These are phyloP conservation scores for Eulacestoma nigropectus DNA, from an alignment of 2,113 vertebrate genomes.

Conservation along the genomic window DNA sequence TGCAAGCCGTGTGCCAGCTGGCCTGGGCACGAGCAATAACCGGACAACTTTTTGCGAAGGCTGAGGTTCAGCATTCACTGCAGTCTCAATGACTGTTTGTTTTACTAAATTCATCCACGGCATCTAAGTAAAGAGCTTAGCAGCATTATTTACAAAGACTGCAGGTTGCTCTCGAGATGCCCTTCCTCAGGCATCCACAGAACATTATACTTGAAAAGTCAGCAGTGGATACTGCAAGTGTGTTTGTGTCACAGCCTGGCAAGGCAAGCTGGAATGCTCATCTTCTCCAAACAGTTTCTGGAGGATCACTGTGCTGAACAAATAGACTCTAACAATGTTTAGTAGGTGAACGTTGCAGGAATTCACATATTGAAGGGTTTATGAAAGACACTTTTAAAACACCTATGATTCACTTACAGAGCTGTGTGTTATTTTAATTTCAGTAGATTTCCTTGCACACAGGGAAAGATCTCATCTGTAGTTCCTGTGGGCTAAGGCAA, in stretches of 20 bases:
- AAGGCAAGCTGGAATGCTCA: background rate
- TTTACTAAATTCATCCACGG: background rate
- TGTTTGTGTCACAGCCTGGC: background rate
- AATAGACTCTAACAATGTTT: background rate
- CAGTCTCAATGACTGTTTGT: background rate
- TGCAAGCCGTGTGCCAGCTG: background rate
- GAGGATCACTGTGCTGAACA: background rate
- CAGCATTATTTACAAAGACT: background rate
- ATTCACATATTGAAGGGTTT: background rate
- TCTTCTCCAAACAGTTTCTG: background rate
- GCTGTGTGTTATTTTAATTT: background rate
- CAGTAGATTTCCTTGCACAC: background rate
- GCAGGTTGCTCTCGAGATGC: background rate
- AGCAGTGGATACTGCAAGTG: background rate
- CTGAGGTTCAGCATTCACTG: background rate
- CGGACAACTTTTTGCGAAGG: constrained; percentile 38
- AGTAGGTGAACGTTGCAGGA: background rate
- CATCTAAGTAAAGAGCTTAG: background rate
- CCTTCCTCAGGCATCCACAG: background rate
- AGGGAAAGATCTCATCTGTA: background rate
- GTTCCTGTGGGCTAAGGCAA: background rate
- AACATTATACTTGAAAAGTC: background rate
- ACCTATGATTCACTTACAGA: background rate
- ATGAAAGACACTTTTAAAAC: background rate
- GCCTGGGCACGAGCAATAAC: background rate